Evolutionary conservation across 2,888 invertebrate species (phyloP).

Genomic region (Margaritifera margaritifera): DNA sequence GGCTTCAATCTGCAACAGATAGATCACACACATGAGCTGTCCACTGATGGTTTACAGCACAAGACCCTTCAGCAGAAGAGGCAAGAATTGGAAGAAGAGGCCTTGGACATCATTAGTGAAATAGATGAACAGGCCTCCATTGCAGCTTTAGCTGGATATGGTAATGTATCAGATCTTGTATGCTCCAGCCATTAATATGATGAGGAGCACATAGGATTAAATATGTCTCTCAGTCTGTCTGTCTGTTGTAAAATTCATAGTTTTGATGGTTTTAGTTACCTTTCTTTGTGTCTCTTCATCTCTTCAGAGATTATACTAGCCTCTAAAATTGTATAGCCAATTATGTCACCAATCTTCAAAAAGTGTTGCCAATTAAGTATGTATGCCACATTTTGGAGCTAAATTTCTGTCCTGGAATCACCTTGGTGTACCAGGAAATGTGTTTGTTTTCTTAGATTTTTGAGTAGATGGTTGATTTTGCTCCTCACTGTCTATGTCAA

Average conservation of each 20-base stretch:
- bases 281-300: too few relatives aligned
- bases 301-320: too few relatives aligned
- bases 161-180: slow-evolving; percentile 6
- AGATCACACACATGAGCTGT: slow-evolving; percentile 24
- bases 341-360: too few relatives aligned
- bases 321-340: too few relatives aligned
- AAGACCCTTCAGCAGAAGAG: slow-evolving; percentile 18
- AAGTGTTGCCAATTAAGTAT: too few relatives aligned
- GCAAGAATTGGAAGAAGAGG: slow-evolving; percentile 28
- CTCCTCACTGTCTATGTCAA: too few relatives aligned
- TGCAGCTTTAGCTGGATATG: slow-evolving; percentile 25
- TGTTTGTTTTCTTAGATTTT: too few relatives aligned
- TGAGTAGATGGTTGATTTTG: too few relatives aligned
- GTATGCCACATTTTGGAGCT: too few relatives aligned
- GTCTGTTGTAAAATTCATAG: background rate
- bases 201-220: background rate
- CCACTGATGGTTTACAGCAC: slow-evolving; percentile 26
- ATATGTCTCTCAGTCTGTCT: background rate
- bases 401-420: too few relatives aligned
- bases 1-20: slow-evolving; percentile 31
- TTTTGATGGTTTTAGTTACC: background rate
- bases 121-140: slow-evolving; percentile 29
- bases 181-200: background rate
- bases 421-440: too few relatives aligned
- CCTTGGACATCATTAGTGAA: slow-evolving; percentile 25